These are phyloP conservation scores for Psittacula derbiana DNA, from an alignment of 2,797 vertebrate species.

Conservation along the genomic window DNA sequence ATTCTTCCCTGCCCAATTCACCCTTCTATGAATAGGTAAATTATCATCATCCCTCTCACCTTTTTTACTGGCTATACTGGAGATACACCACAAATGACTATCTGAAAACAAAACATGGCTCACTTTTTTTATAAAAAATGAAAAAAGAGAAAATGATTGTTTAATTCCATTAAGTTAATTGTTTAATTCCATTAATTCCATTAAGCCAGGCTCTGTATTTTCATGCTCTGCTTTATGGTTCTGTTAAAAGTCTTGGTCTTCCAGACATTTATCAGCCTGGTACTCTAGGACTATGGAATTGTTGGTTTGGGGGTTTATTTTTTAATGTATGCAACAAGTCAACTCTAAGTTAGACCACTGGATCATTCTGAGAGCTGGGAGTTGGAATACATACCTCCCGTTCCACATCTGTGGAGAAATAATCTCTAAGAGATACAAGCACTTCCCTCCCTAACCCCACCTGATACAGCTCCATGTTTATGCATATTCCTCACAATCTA, in stretches of 20 bases:
- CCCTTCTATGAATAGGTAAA: neutral
- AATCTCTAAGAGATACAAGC: neutral
- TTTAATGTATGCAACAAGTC: neutral
- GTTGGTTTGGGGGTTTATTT: neutral
- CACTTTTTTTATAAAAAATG: neutral
- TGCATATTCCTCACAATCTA: neutral
- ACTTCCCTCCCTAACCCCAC: neutral
- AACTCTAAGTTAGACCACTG: neutral
- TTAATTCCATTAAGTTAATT: neutral
- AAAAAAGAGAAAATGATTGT: neutral
- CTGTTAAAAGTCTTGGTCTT: neutral
- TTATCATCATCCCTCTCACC: neutral
- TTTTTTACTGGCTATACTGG: neutral
- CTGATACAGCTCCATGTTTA: neutral
- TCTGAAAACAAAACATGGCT: neutral
- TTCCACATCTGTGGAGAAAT: neutral
- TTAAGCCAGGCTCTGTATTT: neutral
- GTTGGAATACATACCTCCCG: neutral
- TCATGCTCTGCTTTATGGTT: neutral
- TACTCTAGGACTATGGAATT: neutral
- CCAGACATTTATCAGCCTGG: neutral
- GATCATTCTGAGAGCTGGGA: neutral
- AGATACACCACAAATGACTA: neutral
- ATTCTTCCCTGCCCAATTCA: neutral
- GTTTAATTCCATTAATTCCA: neutral